Conservation (phyloP, 2,113 vertebrate species). For the Saimiri boliviensis region DNA sequence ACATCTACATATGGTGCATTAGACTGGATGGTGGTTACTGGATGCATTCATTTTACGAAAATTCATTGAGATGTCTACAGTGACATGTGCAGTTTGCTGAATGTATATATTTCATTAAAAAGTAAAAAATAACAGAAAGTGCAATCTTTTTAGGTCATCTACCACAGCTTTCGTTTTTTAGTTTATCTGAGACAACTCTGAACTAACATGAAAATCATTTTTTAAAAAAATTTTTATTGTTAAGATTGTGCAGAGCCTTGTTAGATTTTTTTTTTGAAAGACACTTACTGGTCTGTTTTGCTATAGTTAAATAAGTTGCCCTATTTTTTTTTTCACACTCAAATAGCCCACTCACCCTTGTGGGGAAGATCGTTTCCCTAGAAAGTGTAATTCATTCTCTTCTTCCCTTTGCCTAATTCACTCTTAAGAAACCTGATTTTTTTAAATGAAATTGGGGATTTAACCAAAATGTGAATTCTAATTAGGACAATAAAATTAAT, state of each 20-base stretch:
- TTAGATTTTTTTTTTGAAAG: conserved; percentile 48
- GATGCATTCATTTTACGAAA: neutral
- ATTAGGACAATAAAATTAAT: neutral
- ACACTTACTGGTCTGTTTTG: neutral
- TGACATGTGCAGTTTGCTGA: neutral
- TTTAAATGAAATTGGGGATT: conserved; percentile 15
- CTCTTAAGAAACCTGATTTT: conserved; percentile 12
- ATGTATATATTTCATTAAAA: neutral
- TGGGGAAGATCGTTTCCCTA: neutral
- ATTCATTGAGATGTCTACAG: neutral
- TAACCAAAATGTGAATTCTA: neutral
- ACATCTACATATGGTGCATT: neutral
- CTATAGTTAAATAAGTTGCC: neutral
- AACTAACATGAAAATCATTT: conserved; percentile 27
- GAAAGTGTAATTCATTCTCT: neutral
- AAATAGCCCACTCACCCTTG: neutral
- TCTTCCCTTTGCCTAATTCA: conserved; percentile 15
- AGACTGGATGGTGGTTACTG: neutral
- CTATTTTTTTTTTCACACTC: conserved; percentile 7
- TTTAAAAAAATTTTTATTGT: neutral
- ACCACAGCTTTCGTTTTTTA: neutral
- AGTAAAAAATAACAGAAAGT: neutral
- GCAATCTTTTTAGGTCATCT: neutral
- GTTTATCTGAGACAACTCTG: neutral
- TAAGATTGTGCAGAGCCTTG: neutral